A percentile compares a stretch with the other conserved stretches of the same genome.
phyloP scores from a whole-genome alignment of 2,797 vertebrate genomes.

The Danio kyathit region DNA sequence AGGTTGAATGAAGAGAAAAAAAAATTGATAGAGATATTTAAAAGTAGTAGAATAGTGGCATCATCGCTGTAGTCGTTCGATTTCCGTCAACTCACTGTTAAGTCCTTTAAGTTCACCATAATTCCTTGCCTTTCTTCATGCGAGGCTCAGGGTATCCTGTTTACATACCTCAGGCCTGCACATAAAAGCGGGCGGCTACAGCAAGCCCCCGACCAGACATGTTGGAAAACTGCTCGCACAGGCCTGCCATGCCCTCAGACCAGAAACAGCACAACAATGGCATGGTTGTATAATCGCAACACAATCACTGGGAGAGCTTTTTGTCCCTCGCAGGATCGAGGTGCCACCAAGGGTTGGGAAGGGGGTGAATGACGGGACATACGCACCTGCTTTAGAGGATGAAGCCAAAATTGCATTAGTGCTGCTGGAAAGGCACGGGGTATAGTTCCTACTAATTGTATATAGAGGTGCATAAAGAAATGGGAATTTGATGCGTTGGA shows the following conservation, averaged over 20 bases:
- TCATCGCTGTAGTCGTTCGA: neutral
- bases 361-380: neutral
- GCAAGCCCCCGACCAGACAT: slow-evolving; percentile 73
- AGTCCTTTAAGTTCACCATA: slow-evolving; percentile 18
- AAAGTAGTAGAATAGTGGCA: neutral
- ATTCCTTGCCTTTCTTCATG: slow-evolving; percentile 11
- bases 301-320: slow-evolving; percentile 45
- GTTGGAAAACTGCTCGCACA: slow-evolving; percentile 70
- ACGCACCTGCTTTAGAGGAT: neutral
- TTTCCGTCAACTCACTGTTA: neutral
- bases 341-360: neutral
- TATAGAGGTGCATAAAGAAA: neutral
- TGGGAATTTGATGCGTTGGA: neutral
- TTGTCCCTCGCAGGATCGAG: slow-evolving; percentile 24
- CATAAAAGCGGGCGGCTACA: slow-evolving; percentile 72
- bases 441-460: neutral
- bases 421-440: neutral
- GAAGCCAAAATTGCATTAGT: neutral
- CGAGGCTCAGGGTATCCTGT: slow-evolving; percentile 63
- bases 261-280: slow-evolving; percentile 59
- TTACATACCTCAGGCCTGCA: slow-evolving; percentile 76
- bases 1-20: slow-evolving; percentile 4
- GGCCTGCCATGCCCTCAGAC: slow-evolving; percentile 57
- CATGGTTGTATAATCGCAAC: slow-evolving; percentile 58
- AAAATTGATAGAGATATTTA: neutral